A percentile compares a stretch with the other conserved stretches of the same genome.
Evolutionary conservation across 2,113 vertebrate genomes (phyloP).

Genomic region (Peucedramus taeniatus): DNA sequence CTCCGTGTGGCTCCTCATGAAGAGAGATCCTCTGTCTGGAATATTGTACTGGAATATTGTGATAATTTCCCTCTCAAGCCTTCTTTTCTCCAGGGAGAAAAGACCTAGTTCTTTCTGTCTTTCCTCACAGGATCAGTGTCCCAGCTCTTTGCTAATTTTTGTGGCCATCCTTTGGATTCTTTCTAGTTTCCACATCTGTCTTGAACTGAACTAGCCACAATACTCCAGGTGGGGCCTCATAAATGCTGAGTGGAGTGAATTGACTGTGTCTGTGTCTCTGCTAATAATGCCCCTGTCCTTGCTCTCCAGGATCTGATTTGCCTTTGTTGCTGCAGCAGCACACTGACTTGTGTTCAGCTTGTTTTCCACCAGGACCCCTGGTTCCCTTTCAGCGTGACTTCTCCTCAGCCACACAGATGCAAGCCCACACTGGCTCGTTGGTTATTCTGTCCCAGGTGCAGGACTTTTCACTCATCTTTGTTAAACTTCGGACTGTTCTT

Average conservation of each 20-base stretch:
- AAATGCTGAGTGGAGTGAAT: background rate
- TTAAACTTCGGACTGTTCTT: background rate
- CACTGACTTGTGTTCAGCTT: background rate
- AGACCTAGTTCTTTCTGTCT: background rate
- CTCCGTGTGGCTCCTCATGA: background rate
- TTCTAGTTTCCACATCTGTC: background rate
- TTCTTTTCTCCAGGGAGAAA: background rate
- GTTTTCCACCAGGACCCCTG: background rate
- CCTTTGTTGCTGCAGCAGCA: background rate
- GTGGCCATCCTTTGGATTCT: background rate
- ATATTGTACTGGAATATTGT: background rate
- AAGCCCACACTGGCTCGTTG: background rate
- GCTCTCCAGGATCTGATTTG: background rate
- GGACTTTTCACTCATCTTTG: background rate
- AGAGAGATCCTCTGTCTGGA: background rate
- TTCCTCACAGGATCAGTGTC: background rate
- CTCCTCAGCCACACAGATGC: background rate
- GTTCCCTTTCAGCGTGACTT: background rate
- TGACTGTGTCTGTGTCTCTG: background rate
- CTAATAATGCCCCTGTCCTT: background rate
- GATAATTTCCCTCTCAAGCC: background rate
- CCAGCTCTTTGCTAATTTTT: background rate
- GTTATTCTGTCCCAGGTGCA: background rate
- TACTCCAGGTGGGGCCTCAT: background rate
- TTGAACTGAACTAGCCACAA: background rate